Base-by-base conservation (phyloP, 2,888 invertebrate species). In the Drosophila birchii region DNA sequence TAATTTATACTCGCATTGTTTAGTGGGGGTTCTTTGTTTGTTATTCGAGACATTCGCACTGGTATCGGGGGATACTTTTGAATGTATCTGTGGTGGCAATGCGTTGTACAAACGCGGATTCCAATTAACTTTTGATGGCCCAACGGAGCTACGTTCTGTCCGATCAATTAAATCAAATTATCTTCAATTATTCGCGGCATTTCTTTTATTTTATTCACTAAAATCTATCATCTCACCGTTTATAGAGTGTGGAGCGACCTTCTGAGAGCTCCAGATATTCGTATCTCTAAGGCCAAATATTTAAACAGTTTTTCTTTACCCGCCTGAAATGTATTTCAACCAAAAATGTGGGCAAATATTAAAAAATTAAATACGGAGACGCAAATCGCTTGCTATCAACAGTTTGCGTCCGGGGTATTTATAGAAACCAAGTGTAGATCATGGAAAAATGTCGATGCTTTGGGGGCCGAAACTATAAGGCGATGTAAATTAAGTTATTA, bases 371-470 rank as follows among this genome's bases (percentile, higher is more conserved):
- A 61, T 39, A 54, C 39, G 20, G 70, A 55, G 61, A 70, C 70
- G 70, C 38, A 38, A 38, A 56, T 51, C 39, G 49, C 60, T 51
- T 49, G 70, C 55, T 61, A 71, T 71, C 70, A 71, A 71, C 70
- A 32, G 41, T 16, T 32, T 58, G 75, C 36, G 51, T 66, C 14
- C 29, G 29, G 58, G 57, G 60, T 82, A 76, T 80, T 80, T 80
- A 51, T 78, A 73, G 69, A 64, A 51, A 14, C 18, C 58, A 34
- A 62, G 23, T 41, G n/a, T 36, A 29, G 66, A 63, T 39, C 26
- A 55, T 34, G 55, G 34, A 47, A 64, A 36, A 55, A 34, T 47
- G 29, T 32, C 18, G 18, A 36, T 55, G 41, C 39, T 41, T 20
- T n/a, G 14, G 16, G 39, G 8, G 11, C 11, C 54, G n/a, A 38